A percentile compares a stretch with the other conserved stretches of the same genome.
phyloP scores from a whole-genome alignment of 2,113 vertebrate species.

The Sphaerodactylus townsendi region DNA sequence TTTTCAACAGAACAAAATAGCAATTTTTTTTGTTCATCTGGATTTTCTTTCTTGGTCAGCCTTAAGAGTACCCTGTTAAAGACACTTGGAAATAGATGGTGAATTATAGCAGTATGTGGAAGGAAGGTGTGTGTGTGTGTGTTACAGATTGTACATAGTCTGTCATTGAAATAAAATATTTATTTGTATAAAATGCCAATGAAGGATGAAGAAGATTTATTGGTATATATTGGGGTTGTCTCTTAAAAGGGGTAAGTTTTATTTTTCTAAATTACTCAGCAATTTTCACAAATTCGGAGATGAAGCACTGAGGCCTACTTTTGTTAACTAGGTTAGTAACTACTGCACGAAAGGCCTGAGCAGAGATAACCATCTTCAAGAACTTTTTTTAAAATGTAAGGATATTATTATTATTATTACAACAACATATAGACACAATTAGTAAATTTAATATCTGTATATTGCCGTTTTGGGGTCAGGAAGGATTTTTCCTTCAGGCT shows the following conservation, averaged over 20 bases:
- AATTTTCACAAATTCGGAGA: not conserved
- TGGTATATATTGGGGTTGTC: not conserved
- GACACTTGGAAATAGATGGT: not conserved
- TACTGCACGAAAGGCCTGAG: not conserved
- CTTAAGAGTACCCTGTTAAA: not conserved
- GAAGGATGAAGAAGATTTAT: not conserved
- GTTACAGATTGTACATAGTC: not conserved
- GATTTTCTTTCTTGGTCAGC: not conserved
- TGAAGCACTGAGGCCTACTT: not conserved
- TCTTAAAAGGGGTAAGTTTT: not conserved
- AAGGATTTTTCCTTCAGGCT: too few relatives aligned
- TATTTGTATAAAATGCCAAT: too few relatives aligned
- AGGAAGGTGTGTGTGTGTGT: too few relatives aligned
- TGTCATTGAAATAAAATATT: not conserved
- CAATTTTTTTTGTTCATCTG: not conserved
- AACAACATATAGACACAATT: too few relatives aligned
- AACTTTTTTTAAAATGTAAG: too few relatives aligned
- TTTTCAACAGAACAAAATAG: not conserved
- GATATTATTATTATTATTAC: too few relatives aligned
- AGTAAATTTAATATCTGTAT: too few relatives aligned
- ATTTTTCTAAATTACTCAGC: not conserved
- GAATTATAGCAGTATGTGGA: not conserved
- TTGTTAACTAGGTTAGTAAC: not conserved
- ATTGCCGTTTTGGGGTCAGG: too few relatives aligned
- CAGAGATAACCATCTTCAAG: too few relatives aligned